A percentile compares a stretch with the other conserved stretches of the same genome.
phyloP scores from a whole-genome alignment of 2,797 vertebrate species.

The Bovichtus variegatus region DNA sequence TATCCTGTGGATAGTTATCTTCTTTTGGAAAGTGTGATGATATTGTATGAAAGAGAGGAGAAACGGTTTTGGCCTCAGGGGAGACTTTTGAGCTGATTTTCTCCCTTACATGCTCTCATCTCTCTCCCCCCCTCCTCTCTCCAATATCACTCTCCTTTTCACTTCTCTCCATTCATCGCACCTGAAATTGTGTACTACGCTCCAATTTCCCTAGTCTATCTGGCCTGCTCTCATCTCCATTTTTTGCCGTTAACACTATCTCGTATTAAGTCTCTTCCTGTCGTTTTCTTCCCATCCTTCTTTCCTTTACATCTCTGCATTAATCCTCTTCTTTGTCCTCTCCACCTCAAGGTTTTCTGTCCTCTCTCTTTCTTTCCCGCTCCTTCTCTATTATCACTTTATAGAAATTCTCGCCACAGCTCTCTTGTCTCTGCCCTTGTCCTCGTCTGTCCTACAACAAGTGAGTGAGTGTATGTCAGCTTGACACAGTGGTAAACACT shows the following conservation, averaged over 20 bases:
- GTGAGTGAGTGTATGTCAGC: slow-evolving; percentile 17
- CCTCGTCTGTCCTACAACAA: slow-evolving; percentile 3
- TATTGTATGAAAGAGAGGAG: slow-evolving; percentile 63
- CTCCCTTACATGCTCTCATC: slow-evolving; percentile 36
- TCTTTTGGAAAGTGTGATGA: slow-evolving; percentile 57
- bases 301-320: slow-evolving; percentile 11
- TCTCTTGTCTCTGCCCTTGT: slow-evolving; percentile 17
- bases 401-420: slow-evolving; percentile 1
- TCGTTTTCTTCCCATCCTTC: neutral
- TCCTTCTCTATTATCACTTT: slow-evolving; percentile 8
- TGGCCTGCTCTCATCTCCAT: slow-evolving; percentile 29
- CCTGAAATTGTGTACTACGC: slow-evolving; percentile 56
- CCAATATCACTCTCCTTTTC: slow-evolving; percentile 52
- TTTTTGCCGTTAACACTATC: slow-evolving; percentile 26
- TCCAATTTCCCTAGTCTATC: slow-evolving; percentile 44
- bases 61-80: slow-evolving; percentile 65
- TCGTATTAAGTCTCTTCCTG: slow-evolving; percentile 10
- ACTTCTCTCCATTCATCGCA: slow-evolving; percentile 64
- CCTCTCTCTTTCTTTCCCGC: slow-evolving; percentile 6
- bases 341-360: slow-evolving; percentile 2
- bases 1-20: slow-evolving; percentile 55
- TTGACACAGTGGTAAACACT: slow-evolving; percentile 29
- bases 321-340: slow-evolving; percentile 12
- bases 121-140: slow-evolving; percentile 8
- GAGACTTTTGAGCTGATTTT: slow-evolving; percentile 62